These are phyloP conservation scores for Lathronympha strigana DNA, from an alignment of 2,888 invertebrate genomes.

Conservation along the genomic window DNA sequence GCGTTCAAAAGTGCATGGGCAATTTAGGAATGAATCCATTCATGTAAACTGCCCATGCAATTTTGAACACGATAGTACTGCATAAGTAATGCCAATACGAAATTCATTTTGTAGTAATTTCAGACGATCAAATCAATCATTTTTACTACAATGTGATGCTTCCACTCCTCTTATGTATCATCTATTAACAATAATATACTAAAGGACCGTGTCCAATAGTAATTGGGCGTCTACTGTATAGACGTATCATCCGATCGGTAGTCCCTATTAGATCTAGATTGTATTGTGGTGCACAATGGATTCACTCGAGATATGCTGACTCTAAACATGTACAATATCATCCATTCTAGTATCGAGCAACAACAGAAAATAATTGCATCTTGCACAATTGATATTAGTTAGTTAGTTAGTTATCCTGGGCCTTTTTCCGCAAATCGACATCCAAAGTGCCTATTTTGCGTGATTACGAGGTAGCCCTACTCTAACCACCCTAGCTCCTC, in stretches of 20 bases:
- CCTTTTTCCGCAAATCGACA: too few relatives aligned
- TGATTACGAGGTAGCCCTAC: too few relatives aligned
- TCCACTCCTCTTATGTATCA: background rate
- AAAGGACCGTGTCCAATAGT: background rate
- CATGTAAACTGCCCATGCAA: too few relatives aligned
- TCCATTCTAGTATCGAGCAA: background rate
- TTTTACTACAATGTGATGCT: background rate
- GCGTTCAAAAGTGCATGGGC: too few relatives aligned
- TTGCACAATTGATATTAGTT: too few relatives aligned
- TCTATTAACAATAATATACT: background rate
- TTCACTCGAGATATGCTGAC: constrained; percentile 11
- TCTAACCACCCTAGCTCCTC: too few relatives aligned
- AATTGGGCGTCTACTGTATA: constrained; percentile 2
- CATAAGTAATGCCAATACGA: too few relatives aligned
- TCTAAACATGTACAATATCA: background rate
- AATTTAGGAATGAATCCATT: too few relatives aligned
- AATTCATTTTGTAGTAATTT: too few relatives aligned
- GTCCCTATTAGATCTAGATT: constrained; percentile 21
- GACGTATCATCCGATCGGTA: constrained; percentile 16
- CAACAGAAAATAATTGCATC: constrained; percentile 4
- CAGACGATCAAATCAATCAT: background rate
- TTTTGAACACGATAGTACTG: too few relatives aligned
- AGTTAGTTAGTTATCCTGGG: too few relatives aligned
- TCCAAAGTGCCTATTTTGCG: too few relatives aligned
- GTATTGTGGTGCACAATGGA: constrained; percentile 24